Conservation (phyloP, 1,140 invertebrate genomes). For the Eurosta solidaginis region DNA sequence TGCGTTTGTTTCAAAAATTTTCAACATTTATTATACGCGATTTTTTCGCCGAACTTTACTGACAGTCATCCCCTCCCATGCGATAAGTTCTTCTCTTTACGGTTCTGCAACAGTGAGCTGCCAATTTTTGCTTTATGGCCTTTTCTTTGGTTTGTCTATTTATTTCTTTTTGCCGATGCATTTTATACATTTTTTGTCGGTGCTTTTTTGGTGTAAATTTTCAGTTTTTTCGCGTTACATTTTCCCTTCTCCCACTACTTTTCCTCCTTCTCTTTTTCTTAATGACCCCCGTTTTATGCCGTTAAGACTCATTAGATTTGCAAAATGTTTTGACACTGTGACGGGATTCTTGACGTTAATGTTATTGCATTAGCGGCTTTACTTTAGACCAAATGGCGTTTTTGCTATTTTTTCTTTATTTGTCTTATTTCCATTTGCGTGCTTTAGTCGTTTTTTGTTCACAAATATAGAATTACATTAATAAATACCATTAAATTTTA, state of each 20-base stretch:
- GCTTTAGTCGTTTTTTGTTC: not conserved
- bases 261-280: slow-evolving; percentile 34
- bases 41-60: not conserved
- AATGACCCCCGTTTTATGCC: slow-evolving; percentile 53
- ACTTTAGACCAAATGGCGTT: not conserved
- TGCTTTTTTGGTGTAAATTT: slow-evolving; percentile 22
- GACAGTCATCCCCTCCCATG: slow-evolving; percentile 7
- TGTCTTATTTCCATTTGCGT: not conserved
- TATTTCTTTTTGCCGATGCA: slow-evolving; percentile 26
- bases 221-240: not conserved
- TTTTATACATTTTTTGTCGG: slow-evolving; percentile 8
- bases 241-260: not conserved
- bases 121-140: slow-evolving; percentile 37
- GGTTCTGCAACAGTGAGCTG: slow-evolving; percentile 6
- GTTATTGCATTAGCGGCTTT: slow-evolving; percentile 47
- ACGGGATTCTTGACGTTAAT: slow-evolving; percentile 43
- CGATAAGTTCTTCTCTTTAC: not conserved
- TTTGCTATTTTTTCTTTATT: not conserved
- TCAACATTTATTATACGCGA: not conserved
- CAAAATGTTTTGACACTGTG: slow-evolving; percentile 49
- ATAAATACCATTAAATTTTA: slow-evolving; percentile 53
- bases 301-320: slow-evolving; percentile 59
- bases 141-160: slow-evolving; percentile 29
- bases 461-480: slow-evolving; percentile 47
- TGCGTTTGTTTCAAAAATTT: not conserved